Evolutionary conservation across 2,888 invertebrate species (phyloP).

Genomic region (Agonopterix arenella): DNA sequence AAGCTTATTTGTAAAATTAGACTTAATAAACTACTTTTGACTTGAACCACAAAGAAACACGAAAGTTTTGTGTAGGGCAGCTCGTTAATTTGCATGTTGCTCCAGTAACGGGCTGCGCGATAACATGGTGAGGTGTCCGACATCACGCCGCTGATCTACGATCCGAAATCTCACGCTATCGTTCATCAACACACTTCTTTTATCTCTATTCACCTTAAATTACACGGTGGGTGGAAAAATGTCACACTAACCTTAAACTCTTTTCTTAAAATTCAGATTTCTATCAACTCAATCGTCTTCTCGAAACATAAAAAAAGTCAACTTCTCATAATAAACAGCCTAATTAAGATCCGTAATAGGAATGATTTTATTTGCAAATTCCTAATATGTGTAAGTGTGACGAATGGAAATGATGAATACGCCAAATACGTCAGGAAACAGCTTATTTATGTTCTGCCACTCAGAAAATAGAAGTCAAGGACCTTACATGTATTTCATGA

Average conservation of each 20-base stretch:
- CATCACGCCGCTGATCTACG: conserved; percentile 41
- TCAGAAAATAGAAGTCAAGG: conserved; percentile 43
- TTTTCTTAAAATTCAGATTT: conserved; percentile 20
- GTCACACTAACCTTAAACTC: conserved; percentile 29
- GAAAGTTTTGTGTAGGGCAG: conserved; percentile 30
- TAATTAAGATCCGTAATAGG: conserved; percentile 22
- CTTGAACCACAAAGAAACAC: conserved; percentile 21
- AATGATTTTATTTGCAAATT: conserved; percentile 18
- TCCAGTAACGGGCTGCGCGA: conserved; percentile 40
- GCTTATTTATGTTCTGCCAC: conserved; percentile 46
- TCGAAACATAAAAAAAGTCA: too few species aligned
- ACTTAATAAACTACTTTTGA: not conserved
- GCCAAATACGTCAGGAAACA: conserved; percentile 35
- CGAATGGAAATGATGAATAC: not conserved
- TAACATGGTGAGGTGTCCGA: conserved; percentile 39
- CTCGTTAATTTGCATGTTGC: conserved; percentile 48
- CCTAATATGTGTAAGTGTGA: not conserved
- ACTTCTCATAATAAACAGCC: too few species aligned
- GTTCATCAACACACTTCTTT: conserved; percentile 38
- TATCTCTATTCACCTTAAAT: conserved; percentile 37
- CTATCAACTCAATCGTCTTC: conserved; percentile 17
- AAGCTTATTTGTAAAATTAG: too few species aligned
- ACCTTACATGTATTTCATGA: conserved; percentile 46
- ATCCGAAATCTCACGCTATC: conserved; percentile 30
- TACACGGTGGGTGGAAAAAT: conserved; percentile 23